phyloP scores from a whole-genome alignment of 2,888 invertebrate species.

The Coelogynopora nodosa region DNA sequence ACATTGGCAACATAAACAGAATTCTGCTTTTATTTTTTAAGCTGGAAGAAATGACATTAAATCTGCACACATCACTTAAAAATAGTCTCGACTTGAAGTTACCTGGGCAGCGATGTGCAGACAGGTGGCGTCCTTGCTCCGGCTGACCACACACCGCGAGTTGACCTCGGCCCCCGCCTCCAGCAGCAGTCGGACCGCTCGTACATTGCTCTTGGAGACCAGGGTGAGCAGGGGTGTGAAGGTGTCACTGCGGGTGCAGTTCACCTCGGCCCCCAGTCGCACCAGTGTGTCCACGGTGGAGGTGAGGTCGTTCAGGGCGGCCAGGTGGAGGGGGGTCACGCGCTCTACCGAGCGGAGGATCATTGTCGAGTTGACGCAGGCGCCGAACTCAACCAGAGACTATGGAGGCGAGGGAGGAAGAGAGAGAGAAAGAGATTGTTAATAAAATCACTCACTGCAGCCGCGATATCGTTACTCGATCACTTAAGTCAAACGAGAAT shows the following conservation, averaged over 20 bases:
- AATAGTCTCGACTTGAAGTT: too few relatives aligned
- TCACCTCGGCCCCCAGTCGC: slow-evolving; percentile 7
- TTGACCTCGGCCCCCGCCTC: slow-evolving; percentile 43
- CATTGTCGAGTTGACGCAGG: slow-evolving; percentile 42
- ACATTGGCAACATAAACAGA: too few relatives aligned
- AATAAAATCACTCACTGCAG: too few relatives aligned
- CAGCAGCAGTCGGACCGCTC: slow-evolving; percentile 12
- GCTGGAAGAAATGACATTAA: too few relatives aligned
- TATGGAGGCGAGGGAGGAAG: too few relatives aligned
- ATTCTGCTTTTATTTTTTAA: too few relatives aligned
- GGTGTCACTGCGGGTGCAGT: slow-evolving; percentile 38
- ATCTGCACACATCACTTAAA: too few relatives aligned
- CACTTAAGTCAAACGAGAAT: too few relatives aligned
- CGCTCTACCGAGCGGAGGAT: slow-evolving; percentile 42
- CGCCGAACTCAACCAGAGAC: slow-evolving; percentile 9
- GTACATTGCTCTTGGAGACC: slow-evolving; percentile 38
- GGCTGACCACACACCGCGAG: slow-evolving; percentile 34
- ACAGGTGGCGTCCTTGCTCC: slow-evolving; percentile 42
- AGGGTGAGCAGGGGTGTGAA: slow-evolving; percentile 38
- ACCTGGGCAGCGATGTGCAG: slow-evolving; percentile 44
- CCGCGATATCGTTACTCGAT: too few relatives aligned
- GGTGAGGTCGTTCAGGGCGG: slow-evolving; percentile 37
- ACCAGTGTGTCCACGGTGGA: slow-evolving; percentile 33
- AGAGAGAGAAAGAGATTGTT: too few relatives aligned
- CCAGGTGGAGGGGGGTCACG: slow-evolving; percentile 43